Evolutionary conservation across 2,797 vertebrate species (phyloP).

Genomic region (Chromobotia macracanthus): DNA sequence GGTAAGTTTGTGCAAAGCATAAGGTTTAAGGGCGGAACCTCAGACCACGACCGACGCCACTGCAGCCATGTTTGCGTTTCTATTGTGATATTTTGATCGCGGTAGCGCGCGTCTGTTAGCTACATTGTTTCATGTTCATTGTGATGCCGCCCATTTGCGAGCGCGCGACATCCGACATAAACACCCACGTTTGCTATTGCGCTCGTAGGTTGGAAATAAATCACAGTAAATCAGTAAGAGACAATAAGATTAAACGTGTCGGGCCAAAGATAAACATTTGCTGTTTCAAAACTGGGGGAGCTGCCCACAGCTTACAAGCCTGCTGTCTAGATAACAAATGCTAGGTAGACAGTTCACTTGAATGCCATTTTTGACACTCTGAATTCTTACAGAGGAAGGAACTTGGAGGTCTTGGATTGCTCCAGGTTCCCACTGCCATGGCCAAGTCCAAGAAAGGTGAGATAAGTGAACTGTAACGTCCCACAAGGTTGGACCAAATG

Average conservation of each 20-base stretch:
- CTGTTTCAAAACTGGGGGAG: neutral
- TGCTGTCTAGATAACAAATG: neutral
- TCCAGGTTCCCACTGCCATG: slow-evolving; percentile 42
- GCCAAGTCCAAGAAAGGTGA: slow-evolving; percentile 49
- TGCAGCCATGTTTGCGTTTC: neutral
- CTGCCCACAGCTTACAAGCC: neutral
- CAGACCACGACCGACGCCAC: neutral
- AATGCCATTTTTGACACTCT: too few relatives aligned
- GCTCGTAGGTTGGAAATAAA: too few relatives aligned
- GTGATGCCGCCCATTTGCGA: slow-evolving; percentile 16
- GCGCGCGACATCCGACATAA: slow-evolving; percentile 1
- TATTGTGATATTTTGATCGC: neutral
- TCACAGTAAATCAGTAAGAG: neutral
- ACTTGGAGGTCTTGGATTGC: slow-evolving; percentile 27
- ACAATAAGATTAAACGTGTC: neutral
- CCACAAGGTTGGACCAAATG: too few relatives aligned
- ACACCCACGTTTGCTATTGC: neutral
- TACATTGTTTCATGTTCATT: slow-evolving; percentile 39
- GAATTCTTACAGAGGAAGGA: slow-evolving; percentile 21
- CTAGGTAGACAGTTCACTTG: neutral
- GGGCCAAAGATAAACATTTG: neutral
- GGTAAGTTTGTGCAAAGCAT: slow-evolving; percentile 33
- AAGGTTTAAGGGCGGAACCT: neutral
- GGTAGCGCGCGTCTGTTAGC: slow-evolving; percentile 8
- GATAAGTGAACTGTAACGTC: slow-evolving; percentile 4